Percentiles rank a stretch among this genome's conserved stretches.
Conservation (phyloP, 2,797 vertebrate genomes). For the Falco biarmicus region DNA sequence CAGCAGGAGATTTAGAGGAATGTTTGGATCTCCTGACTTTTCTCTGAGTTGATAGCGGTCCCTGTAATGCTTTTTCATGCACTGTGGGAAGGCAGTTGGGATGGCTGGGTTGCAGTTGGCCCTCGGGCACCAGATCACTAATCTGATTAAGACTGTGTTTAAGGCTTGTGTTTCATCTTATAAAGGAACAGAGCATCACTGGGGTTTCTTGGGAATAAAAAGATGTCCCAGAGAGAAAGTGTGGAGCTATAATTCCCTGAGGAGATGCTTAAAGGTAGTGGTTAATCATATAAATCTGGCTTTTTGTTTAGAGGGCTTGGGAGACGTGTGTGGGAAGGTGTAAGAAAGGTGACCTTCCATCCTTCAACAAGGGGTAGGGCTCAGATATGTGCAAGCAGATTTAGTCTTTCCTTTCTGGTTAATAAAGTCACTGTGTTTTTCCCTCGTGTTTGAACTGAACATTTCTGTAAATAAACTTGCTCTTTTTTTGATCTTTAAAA, state of each 20-base stretch:
- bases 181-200: background rate
- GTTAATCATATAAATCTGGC: background rate
- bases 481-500: background rate
- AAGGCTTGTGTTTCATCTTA: background rate
- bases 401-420: background rate
- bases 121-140: background rate
- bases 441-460: background rate
- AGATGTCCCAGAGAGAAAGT: background rate
- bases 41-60: background rate
- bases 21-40: background rate
- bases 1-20: background rate
- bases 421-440: background rate
- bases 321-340: background rate
- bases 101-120: background rate
- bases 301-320: background rate
- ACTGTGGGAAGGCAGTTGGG: background rate
- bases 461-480: background rate
- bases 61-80: fast-evolving
- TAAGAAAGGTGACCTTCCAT: background rate
- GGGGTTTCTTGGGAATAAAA: background rate
- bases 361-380: background rate
- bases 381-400: background rate
- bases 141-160: background rate
- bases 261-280: background rate
- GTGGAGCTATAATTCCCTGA: background rate